Evolutionary conservation across 1,140 invertebrate species (phyloP), one percentile per base, ranked within the genome.

Genomic region (Cepaea nemoralis): DNA sequence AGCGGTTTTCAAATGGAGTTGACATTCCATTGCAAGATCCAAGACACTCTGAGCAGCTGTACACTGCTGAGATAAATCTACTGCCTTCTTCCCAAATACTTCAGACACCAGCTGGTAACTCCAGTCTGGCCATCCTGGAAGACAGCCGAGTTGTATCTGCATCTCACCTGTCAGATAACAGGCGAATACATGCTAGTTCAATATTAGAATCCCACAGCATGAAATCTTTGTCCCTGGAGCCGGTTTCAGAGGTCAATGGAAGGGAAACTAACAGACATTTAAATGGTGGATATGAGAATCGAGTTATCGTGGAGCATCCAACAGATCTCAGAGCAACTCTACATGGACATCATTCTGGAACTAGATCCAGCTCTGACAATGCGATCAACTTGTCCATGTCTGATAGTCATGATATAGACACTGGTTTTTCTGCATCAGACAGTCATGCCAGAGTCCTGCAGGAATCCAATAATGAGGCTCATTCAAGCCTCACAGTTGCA

Each of bases 61-160:
- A 85, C 75, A n/a, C 84, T 1, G 83, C 80, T 22, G 76, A 80
- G 22, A 77, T 45, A 59, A 76, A 37, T 66, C 71, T 83, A 39
- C 83, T 66, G 55, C 50, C 50, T 50, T 77, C 67, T 59, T 78
- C 79, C 69, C 86, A 80, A 63, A 67, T 82, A 37, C 80, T 82
- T 48, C 80, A 85, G 67, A 86, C 84, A 78, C 75, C 85, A 39
- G 80, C 84, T 33, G 84, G 83, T 69, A 85, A 82, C 71, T 86
- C 87, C 19, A 89, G 88, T 80, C 81, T 89, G 31, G 83, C 84
- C 33, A 89, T 88, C 67, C 74, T 89, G 31, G 83, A 87, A 76
- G 88, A 89, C 81, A 89, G 88, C 74, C 82, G 87, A 37, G 87
- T 86, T 8, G 85, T 89, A 40, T 83, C 85, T 8, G 76, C 85